A percentile compares a stretch with the other conserved stretches of the same genome.
These are phyloP conservation scores for Turritopsis rubra DNA, from an alignment of 30 jellyfish, hydroid and myxozoan species.

Conservation along the genomic window DNA sequence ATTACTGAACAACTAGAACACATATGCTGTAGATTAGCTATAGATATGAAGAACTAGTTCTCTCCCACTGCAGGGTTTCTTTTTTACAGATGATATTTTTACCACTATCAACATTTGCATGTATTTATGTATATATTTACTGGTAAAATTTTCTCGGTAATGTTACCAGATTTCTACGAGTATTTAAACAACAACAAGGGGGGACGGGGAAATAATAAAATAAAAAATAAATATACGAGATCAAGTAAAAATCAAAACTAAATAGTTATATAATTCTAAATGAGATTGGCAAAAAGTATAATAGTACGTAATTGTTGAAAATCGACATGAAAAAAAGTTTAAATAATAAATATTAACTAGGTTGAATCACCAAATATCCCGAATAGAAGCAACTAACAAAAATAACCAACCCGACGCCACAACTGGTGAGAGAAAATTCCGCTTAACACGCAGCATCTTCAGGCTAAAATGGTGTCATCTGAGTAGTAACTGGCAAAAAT, in stretches of 20 bases:
- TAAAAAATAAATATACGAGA: not conserved
- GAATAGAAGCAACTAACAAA: not conserved
- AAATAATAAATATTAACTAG: not conserved
- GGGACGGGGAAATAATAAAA: not conserved
- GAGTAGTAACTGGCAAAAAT: slow-evolving; percentile 57
- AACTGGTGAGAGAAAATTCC: slow-evolving; percentile 25
- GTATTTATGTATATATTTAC: not conserved
- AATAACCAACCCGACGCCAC: slow-evolving; percentile 16
- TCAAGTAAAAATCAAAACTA: not conserved
- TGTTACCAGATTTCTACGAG: not conserved
- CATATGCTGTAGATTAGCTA: too few species aligned
- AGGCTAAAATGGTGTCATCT: slow-evolving; percentile 21
- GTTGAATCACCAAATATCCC: not conserved
- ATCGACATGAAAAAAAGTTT: not conserved
- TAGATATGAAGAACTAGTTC: too few species aligned
- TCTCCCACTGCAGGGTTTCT: too few species aligned
- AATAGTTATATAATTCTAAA: not conserved
- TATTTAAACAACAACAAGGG: not conserved
- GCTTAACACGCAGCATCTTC: slow-evolving; percentile 22
- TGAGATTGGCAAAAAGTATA: not conserved
- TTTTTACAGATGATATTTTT: too few species aligned
- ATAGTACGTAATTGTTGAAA: not conserved
- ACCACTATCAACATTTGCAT: not conserved
- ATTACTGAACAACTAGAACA: not conserved
- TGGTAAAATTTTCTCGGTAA: not conserved